phyloP scores from a whole-genome alignment of 2,113 vertebrate genomes.

The Bufo gargarizans region DNA sequence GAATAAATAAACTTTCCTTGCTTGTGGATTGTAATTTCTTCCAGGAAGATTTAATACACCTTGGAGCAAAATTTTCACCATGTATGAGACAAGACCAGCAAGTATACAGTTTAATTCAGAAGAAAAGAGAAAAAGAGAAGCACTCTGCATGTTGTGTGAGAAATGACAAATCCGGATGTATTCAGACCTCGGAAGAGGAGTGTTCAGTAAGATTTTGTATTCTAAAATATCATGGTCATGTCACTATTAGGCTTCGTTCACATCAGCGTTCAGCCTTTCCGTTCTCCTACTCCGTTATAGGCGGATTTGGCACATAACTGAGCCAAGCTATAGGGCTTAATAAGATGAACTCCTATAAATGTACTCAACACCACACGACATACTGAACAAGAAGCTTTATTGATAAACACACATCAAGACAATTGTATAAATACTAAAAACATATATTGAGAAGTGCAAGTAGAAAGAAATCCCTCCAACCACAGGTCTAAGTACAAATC shows the following conservation, averaged over 20 bases:
- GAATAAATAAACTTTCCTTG: background rate
- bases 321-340: too few relatives aligned
- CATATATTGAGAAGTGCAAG: too few relatives aligned
- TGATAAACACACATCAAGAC: too few relatives aligned
- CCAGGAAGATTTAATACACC: constrained; percentile 94
- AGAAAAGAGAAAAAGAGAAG: constrained; percentile 85
- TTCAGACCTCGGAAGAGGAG: constrained; percentile 93
- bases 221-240: background rate
- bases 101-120: constrained; percentile 86
- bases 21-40: constrained; percentile 12
- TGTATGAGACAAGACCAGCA: constrained; percentile 97
- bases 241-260: background rate
- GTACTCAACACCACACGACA: too few relatives aligned
- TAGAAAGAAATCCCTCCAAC: too few relatives aligned
- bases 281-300: too few relatives aligned
- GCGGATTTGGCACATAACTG: too few relatives aligned
- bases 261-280: background rate
- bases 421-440: too few relatives aligned
- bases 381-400: too few relatives aligned
- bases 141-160: constrained; percentile 95
- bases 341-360: too few relatives aligned
- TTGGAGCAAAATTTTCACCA: constrained; percentile 96
- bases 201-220: constrained; percentile 84
- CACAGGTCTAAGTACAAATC: too few relatives aligned
- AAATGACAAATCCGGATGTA: constrained; percentile 92